These are phyloP conservation scores for Lydus trimaculatus DNA, from an alignment of 2,888 invertebrate genomes.

Conservation along the genomic window DNA sequence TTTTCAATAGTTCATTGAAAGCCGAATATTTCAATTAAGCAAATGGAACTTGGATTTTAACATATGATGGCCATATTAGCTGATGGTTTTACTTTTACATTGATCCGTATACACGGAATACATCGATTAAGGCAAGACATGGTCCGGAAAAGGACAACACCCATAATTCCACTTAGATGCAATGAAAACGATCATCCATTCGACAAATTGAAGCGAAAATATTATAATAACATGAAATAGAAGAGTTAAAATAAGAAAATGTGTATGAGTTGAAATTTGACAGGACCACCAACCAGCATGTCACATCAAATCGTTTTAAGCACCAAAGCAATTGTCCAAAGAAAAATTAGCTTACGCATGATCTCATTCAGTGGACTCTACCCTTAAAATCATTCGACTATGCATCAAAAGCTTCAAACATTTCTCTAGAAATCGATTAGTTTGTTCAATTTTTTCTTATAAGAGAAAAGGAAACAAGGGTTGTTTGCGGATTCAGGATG, in stretches of 20 bases:
- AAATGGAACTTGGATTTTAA: slow-evolving; percentile 58
- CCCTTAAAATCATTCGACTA: background rate
- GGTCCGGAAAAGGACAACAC: slow-evolving; percentile 3
- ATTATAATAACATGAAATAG: background rate
- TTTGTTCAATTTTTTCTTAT: background rate
- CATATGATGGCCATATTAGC: slow-evolving; percentile 49
- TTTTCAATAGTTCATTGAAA: slow-evolving; percentile 57
- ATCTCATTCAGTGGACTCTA: background rate
- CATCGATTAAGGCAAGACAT: slow-evolving; percentile 22
- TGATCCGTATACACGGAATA: slow-evolving; percentile 18
- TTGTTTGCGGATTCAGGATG: slow-evolving; percentile 10
- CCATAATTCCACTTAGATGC: slow-evolving; percentile 7
- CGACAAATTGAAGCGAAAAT: background rate
- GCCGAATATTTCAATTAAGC: slow-evolving; percentile 60
- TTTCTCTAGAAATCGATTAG: background rate
- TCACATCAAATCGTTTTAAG: slow-evolving; percentile 4
- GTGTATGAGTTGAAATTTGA: background rate
- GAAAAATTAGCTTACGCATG: background rate
- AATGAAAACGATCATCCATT: slow-evolving; percentile 8
- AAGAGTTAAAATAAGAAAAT: background rate
- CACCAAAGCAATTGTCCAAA: background rate
- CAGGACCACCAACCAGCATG: background rate
- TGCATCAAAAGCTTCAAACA: slow-evolving; percentile 7
- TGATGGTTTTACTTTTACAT: slow-evolving; percentile 35
- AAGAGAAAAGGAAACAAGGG: background rate